Conservation (phyloP, 2,797 vertebrate species). For the Poeciliopsis turneri region DNA sequence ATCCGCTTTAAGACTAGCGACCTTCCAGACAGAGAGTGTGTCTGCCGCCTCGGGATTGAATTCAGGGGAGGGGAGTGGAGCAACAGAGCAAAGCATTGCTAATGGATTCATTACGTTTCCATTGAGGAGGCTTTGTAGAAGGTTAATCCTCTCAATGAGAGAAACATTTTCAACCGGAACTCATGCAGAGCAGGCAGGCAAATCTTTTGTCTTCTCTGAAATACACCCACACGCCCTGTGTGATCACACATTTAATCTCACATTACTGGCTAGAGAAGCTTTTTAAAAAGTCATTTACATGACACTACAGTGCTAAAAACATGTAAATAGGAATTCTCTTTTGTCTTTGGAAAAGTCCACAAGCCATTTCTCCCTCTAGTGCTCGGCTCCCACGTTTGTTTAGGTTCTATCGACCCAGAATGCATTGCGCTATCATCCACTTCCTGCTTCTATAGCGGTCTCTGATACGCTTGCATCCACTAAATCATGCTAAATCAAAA, state of each 20-base stretch:
- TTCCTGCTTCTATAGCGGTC: too few species aligned
- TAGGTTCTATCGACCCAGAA: too few species aligned
- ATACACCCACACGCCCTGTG: conserved; percentile 8
- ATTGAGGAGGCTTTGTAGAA: conserved; percentile 77
- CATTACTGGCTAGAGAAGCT: not conserved
- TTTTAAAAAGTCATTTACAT: not conserved
- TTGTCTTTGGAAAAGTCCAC: too few species aligned
- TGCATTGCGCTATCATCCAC: too few species aligned
- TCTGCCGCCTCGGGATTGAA: conserved; percentile 57
- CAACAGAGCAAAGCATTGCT: conserved; percentile 63
- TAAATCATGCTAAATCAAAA: not conserved
- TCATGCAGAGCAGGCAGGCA: conserved; percentile 28
- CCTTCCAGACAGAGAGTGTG: conserved; percentile 32
- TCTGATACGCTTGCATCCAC: too few species aligned
- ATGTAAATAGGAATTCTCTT: not conserved
- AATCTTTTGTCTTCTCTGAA: conserved; percentile 1
- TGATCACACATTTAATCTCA: not conserved
- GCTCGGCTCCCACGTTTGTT: too few species aligned
- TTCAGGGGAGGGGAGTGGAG: conserved; percentile 47
- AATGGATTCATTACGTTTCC: conserved; percentile 80
- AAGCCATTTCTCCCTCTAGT: too few species aligned
- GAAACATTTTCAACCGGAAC: conserved; percentile 73
- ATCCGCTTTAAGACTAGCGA: conserved; percentile 65
- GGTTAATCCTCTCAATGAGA: conserved; percentile 79
- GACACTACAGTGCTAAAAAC: not conserved